Evolutionary conservation across 2,888 invertebrate genomes (phyloP), one percentile per base, ranked within the genome.

Genomic region (Glyphotaelius pellucidus): DNA sequence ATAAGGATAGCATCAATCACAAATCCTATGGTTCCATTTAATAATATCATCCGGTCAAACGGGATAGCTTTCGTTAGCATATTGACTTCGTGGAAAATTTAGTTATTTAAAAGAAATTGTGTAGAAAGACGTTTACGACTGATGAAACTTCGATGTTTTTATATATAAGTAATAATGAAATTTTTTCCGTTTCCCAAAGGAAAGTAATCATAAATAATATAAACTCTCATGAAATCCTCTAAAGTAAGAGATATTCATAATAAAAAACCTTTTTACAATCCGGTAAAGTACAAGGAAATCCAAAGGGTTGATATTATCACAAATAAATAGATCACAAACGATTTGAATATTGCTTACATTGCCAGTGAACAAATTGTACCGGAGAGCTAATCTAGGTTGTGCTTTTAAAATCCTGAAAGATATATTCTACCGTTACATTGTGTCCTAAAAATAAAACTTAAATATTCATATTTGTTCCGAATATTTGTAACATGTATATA

Each of bases 301-400:
- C 67, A 25, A 67, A 67, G n/a, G 67, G 25, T 9, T n/a, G 67
- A 67, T 25, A 67, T 67, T n/a, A 67, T 67, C 67, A 67, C 67
- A 67, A 67, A 67, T 67, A 67, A 67, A 67, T 67, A 67, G 67
- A 67, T 67, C 25, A 52, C 52, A 52, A 52, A 67, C 67, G 25
- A 25, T 25, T 5, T n/a, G 2, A 67, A 67, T 67, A 67, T 67
- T 67, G 25, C 67, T 25, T 67, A 67, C 9, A 67, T 67, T 67
- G 25, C 67, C n/a, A 67, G 25, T 25, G 25, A 67, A 67, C 67
- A 67, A n/a, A n/a, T 67, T 67, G 25, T 67, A 67, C 25, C 25
- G n/a, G 67, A n/a, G 67, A 67, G 67, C n/a, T n/a, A 67, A 67
- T n/a, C 67, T 67, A 67, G 67, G 67, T n/a, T 67, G n/a, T 67